phyloP scores from a whole-genome alignment of 2,888 invertebrate genomes.

The Caenorhabditis auriculariae region DNA sequence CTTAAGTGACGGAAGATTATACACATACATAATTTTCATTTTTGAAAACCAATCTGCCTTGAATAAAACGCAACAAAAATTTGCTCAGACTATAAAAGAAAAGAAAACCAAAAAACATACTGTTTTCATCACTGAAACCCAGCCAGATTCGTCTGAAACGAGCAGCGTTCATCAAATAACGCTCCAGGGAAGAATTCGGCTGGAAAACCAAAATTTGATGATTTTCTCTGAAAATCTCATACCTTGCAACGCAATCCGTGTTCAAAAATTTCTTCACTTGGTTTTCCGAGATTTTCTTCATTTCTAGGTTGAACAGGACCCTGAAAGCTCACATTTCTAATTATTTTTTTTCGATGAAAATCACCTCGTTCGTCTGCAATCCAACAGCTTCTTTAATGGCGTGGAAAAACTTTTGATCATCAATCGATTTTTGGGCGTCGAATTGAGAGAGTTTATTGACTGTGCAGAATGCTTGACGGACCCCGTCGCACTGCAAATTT shows the following conservation, averaged over 20 bases:
- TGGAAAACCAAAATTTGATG: constrained; percentile 12
- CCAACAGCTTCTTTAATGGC: constrained; percentile 20
- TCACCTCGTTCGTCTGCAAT: too few species aligned
- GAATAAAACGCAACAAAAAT: constrained; percentile 6
- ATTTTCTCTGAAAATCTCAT: not conserved
- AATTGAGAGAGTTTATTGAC: constrained; percentile 39
- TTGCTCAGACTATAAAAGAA: not conserved
- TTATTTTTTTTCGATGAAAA: too few species aligned
- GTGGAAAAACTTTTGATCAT: constrained; percentile 45
- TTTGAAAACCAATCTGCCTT: constrained; percentile 35
- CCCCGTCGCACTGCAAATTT: constrained; percentile 51
- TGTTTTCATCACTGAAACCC: constrained; percentile 18
- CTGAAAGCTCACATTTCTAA: too few species aligned
- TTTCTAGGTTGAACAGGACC: too few species aligned
- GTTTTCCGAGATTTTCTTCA: not conserved
- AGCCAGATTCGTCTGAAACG: constrained; percentile 31
- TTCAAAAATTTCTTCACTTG: not conserved
- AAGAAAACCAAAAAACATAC: not conserved
- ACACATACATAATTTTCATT: too few species aligned
- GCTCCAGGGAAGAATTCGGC: constrained; percentile 28
- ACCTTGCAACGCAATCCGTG: not conserved
- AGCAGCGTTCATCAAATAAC: constrained; percentile 33
- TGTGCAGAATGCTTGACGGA: constrained; percentile 35
- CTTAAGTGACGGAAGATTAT: too few species aligned
- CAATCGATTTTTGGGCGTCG: constrained; percentile 28